Conservation (phyloP, 2,888 invertebrate species). For the Ramazzottius varieornatus region DNA sequence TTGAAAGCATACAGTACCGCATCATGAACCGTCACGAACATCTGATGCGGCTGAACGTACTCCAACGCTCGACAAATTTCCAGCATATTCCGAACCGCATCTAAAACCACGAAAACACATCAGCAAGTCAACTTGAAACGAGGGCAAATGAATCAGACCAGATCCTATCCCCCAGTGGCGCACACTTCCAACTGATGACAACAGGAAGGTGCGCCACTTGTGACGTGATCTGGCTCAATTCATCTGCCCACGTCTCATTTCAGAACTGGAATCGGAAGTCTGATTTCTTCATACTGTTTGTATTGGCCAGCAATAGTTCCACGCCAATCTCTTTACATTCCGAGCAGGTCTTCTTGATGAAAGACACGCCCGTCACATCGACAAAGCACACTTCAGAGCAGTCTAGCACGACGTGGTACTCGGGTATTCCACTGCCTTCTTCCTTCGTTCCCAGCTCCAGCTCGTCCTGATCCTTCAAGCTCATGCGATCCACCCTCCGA, state of each 20-base stretch:
- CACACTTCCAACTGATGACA: too few relatives aligned
- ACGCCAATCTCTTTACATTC: neutral
- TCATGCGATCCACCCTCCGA: neutral
- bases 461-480: neutral
- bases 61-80: neutral
- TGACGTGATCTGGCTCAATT: too few relatives aligned
- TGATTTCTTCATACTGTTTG: too few relatives aligned
- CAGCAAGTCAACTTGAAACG: too few relatives aligned
- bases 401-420: neutral
- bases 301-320: neutral
- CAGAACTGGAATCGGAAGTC: too few relatives aligned
- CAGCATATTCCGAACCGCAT: neutral
- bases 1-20: neutral
- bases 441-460: neutral
- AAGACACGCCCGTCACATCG: neutral
- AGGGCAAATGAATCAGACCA: too few relatives aligned
- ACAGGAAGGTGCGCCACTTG: too few relatives aligned
- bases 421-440: neutral
- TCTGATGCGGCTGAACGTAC: neutral
- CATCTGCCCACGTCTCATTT: too few relatives aligned
- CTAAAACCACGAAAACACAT: neutral
- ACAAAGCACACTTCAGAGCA: constrained; percentile 1
- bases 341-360: neutral
- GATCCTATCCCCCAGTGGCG: too few relatives aligned
- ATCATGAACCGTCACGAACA: constrained; percentile 1